phyloP scores from a whole-genome alignment of 2,797 vertebrate species.

The Psittacula derbiana region DNA sequence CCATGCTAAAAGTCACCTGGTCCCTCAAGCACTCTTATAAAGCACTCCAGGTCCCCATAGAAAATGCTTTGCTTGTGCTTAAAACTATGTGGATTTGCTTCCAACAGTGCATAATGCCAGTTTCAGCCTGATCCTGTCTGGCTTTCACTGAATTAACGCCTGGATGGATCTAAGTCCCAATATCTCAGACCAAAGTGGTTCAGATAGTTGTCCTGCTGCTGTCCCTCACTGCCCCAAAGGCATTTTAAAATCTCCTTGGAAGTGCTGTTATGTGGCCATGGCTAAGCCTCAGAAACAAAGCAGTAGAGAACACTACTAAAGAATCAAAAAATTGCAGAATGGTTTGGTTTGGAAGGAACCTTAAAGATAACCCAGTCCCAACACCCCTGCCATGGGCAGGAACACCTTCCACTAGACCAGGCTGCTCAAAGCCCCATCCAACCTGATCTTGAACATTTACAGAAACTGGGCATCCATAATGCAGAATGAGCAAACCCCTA shows the following conservation, averaged over 20 bases:
- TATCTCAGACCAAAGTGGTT: background rate
- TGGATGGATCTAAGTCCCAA: slow-evolving; percentile 10
- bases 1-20: slow-evolving; percentile 21
- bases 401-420: background rate
- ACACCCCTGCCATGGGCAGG: background rate
- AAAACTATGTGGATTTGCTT: slow-evolving; percentile 49
- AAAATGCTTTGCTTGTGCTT: slow-evolving; percentile 27
- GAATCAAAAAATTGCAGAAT: background rate
- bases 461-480: background rate
- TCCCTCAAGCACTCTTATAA: background rate
- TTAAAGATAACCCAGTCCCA: background rate
- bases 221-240: background rate
- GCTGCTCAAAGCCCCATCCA: background rate
- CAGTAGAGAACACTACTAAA: background rate
- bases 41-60: slow-evolving; percentile 4
- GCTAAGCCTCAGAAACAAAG: background rate
- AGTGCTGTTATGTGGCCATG: background rate
- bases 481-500: background rate
- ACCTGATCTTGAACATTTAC: background rate
- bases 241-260: background rate
- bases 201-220: background rate
- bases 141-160: slow-evolving; percentile 24
- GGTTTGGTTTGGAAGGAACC: background rate
- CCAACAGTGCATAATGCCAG: background rate
- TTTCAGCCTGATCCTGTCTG: slow-evolving; percentile 28